Evolutionary conservation across 2,113 vertebrate species (phyloP), one percentile per base, ranked within the genome.

Genomic region (Alectura lathami): DNA sequence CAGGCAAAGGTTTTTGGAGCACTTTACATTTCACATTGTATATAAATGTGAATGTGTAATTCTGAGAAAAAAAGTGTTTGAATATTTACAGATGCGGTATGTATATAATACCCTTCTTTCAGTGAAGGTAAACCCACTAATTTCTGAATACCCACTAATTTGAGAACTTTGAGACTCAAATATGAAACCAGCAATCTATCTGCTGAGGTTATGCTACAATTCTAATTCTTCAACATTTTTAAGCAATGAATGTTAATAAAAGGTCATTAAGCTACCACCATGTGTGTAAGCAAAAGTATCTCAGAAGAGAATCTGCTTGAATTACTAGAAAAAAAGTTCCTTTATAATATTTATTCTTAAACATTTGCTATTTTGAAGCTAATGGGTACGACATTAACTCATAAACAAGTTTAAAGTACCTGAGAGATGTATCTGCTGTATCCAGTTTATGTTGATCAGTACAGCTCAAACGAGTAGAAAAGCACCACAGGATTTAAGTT

Each of bases 261-360:
- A 82, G 5, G 3, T 50, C 6, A 36, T 40, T n/a, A 23, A 94
- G 16, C 15, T 53, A n/a, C 7, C 13, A 50, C 73, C 17, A 22
- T 13, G 38, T 26, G 29, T 40, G 9, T 24, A 40, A 42, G 12
- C 21, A 84, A 20, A 81, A 81, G 38, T 29, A 75, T 22, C 4
- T 10, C 11, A 11, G 59, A 57, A 89, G 60, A 83, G 24, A 50
- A 59, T 27, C 29, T 54, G 9, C 17, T 64, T 66, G 4, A 67
- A 29, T 63, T 59, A 8, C 6, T 48, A 18, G 8, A 34, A 5
- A 36, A 5, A 36, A 0, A 10, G 42, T 83, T 62, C 0, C 24
- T 91, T 62, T 74, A 11, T 69, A 73, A 56, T 13, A 75, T 47
- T 83, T 86, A 22, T 78, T 67, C 3, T 13, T 72, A 75, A 51